Base-by-base conservation (phyloP, 2,888 invertebrate genomes). In the Latrodectus elegans region DNA sequence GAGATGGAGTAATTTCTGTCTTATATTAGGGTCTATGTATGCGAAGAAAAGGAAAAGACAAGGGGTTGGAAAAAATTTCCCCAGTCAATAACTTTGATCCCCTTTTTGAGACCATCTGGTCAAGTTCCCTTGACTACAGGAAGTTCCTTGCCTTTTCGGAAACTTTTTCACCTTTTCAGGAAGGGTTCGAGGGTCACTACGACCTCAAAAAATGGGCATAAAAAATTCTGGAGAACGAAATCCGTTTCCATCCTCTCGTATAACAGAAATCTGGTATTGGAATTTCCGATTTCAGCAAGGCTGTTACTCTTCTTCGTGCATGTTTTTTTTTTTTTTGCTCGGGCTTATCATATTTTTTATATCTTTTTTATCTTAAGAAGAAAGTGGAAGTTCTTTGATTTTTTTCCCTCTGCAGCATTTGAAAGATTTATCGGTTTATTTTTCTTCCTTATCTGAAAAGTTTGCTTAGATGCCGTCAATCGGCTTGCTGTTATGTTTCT, bases 51-150 rank as follows among this genome's bases (percentile, higher is more conserved):
- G 55, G 17, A 17, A 55, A 65, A 53, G 22, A 65, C 6, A 68
- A 75, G 75, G 75, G 17, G 73, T 51, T 12, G 65, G 55, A 79
- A 79, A 79, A 79, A 55, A 70, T 79, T 65, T 38, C 52, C 12
- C 38, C 72, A 76, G 84, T 78, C 84, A 84, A 84, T 84, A 80
- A 65, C 85, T 85, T 77, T 82, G 60, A 74, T 74, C 74, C 75
- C 85, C 17, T 79, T 78, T 85, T 75, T 51, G 68, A 68, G 75
- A 75, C 85, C 85, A 85, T 80, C 85, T 85, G 85, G 85, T 80
- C 85, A 85, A 85, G 79, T 85, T 85, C 85, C 75, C 85, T 74
- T 85, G 85, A 85, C 85, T 85, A 73, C 64, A 79, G 70, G 85
- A 85, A 85, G 68, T 74, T 68, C 75, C 55, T 55, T 53, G 79